Base-by-base conservation (phyloP, 1,140 invertebrate genomes). In the Brachystomella parvula region DNA sequence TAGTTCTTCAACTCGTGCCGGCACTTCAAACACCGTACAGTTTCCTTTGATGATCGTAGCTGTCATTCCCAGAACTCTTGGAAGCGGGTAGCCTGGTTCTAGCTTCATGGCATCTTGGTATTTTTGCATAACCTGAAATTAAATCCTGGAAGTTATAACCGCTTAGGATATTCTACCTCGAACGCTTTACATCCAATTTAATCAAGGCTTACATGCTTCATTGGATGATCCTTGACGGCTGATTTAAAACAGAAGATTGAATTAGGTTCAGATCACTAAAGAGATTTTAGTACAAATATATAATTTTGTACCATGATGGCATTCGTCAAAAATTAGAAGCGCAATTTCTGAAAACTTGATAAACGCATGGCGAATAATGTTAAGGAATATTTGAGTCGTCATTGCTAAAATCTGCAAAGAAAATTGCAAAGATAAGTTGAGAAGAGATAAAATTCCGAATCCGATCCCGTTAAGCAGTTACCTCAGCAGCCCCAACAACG, bases 241-340 rank as follows among this genome's bases (percentile, higher is more conserved):
- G 29, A 61, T n/a, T 31, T 58, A 17, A 31, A 59, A 39, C 2
- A 30, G 32, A 49, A 39, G 2, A 29, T 35, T 35, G 32, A 44
- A 1, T 1, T 32, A 33, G 24, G 6, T n/a, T 29, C 28, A 19
- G 24, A 15, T 15, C 3, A 29, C 21, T 1, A 58, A 58, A 31
- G 1, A 26, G 19, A 47, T 19, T 39, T 35, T 62, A 9, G 3
- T 26, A 12, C 15, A 26, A 57, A 12, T 19, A 15, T 19, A 53
- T 35, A 9, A 28, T 26, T 47, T 26, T 47, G 17, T 35, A 62
- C 21, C 28, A 74, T 87, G 84, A 76, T 97, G 94, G 75, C 93
- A 96, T 76, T 97, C 93, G 77, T 98, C 94, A 73, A 97, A 87
- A 47, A 98, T 86, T 0, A 96, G 74, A 24, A 97, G 78, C 79